Base-by-base conservation (phyloP, 2,888 invertebrate genomes). In the Prionchulus punctatus region DNA sequence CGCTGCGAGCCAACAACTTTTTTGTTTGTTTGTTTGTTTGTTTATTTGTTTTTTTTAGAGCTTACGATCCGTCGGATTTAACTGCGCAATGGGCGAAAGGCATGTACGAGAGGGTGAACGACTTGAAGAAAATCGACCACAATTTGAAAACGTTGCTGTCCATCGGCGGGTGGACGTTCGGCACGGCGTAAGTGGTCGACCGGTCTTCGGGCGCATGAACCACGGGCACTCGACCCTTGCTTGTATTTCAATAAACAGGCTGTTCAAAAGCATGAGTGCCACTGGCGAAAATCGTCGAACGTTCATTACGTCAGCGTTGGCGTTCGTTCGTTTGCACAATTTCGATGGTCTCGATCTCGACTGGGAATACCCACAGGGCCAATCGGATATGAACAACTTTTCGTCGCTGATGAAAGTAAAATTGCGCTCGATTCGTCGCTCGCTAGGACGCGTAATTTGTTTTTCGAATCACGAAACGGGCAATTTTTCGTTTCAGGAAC, bases 81-180 rank as follows among this genome's bases (percentile, higher is more conserved):
- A 88, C 88, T 12, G 90, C 89, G 68, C 89, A 89, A 67, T 90
- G 88, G 30, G 90, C 89, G 70, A 79, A 83, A 45, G 92, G 92
- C 43, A 75, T 91, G 54, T 94, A 90, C 70, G 86, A 88, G 55
- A 80, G 83, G 64, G 84, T 92, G 63, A 82, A 85, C 65, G 80
- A 77, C 4, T 73, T 92, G 68, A 91, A 88, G 76, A 86, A 87
- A 68, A 82, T 81, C 1, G 91, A 91, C 75, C 85, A 90, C 1
- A 85, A 85, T 65, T 75, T 92, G 70, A 90, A 92, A 77, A 82
- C 88, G 49, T 79, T 91, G n/a, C 75, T 92, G 55, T 91, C 91
- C 63, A 83, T 91, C 66, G 91, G 90, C 74, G 92, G 92, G 57
- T 92, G 92, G 91, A 90, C 89, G 0, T 92, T 92, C 72, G 92